Percentiles rank a stretch among this genome's conserved stretches.
These are phyloP conservation scores for Lamellibrachia luymesi DNA, from an alignment of 1,140 invertebrate species.

Conservation along the genomic window DNA sequence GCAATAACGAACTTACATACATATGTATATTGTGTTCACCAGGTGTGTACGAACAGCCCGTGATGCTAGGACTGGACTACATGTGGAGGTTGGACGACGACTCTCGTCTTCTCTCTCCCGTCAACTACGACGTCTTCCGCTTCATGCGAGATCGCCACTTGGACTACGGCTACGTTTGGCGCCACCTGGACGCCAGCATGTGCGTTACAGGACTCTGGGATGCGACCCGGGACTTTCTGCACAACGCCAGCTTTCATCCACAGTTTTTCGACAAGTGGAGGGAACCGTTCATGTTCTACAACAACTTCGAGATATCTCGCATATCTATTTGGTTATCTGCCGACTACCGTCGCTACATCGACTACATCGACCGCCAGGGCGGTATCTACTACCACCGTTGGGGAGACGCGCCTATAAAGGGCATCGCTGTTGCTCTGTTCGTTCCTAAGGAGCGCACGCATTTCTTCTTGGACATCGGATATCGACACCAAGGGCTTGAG, in stretches of 20 bases:
- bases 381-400: conserved; percentile 20
- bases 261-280: conserved; percentile 10
- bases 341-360: conserved; percentile 3
- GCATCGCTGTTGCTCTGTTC: conserved; percentile 16
- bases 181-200: neutral
- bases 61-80: neutral
- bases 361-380: conserved; percentile 11
- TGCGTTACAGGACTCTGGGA: conserved; percentile 17
- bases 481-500: neutral
- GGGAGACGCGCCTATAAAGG: conserved; percentile 16
- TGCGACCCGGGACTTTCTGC: neutral
- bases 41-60: conserved; percentile 11
- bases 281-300: conserved; percentile 13
- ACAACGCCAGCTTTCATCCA: neutral
- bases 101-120: neutral
- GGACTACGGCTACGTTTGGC: conserved; percentile 10
- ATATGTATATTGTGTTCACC: neutral
- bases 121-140: conserved; percentile 16
- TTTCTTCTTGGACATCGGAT: conserved; percentile 12
- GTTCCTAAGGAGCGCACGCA: neutral
- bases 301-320: conserved; percentile 20
- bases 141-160: conserved; percentile 1
- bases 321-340: neutral
- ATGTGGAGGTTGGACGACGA: conserved; percentile 20
- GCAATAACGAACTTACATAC: no score